A percentile compares a stretch with the other conserved stretches of the same genome.
phyloP scores from a whole-genome alignment of 1,140 invertebrate genomes.

The Cydia pomonella region DNA sequence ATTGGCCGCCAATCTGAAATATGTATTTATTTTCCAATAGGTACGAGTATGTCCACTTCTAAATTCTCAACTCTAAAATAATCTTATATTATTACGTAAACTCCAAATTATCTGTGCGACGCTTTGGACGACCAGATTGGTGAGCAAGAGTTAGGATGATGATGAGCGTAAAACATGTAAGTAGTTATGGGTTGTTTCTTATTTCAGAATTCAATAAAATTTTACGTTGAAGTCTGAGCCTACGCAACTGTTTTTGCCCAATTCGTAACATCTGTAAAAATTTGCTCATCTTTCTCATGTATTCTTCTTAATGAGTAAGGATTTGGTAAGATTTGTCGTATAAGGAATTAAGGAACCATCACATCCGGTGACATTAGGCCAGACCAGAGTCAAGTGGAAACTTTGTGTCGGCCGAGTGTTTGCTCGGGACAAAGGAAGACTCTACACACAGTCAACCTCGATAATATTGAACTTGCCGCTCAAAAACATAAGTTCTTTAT shows the following conservation, averaged over 20 bases:
- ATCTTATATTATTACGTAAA: too few species aligned
- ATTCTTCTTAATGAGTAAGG: slow-evolving; percentile 8
- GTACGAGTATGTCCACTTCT: too few species aligned
- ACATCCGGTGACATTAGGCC: slow-evolving; percentile 28
- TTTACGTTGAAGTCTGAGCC: too few species aligned
- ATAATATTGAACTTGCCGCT: neutral
- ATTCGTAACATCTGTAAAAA: slow-evolving; percentile 34
- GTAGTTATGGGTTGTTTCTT: too few species aligned
- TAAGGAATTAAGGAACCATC: slow-evolving; percentile 28
- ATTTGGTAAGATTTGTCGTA: slow-evolving; percentile 29
- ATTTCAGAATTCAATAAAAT: too few species aligned
- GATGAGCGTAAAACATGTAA: too few species aligned
- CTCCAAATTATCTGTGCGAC: too few species aligned
- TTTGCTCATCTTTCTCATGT: slow-evolving; percentile 35
- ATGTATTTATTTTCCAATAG: too few species aligned
- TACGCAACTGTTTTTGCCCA: neutral
- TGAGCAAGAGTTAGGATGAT: too few species aligned
- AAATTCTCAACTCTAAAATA: too few species aligned
- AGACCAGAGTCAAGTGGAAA: slow-evolving; percentile 31
- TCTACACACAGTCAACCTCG: slow-evolving; percentile 41
- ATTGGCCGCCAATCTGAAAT: too few species aligned
- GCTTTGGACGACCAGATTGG: too few species aligned
- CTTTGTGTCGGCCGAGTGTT: slow-evolving; percentile 37
- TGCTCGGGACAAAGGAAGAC: slow-evolving; percentile 42
- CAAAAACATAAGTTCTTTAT: neutral